phyloP scores from a whole-genome alignment of 1,140 invertebrate species.

The Steinernema khuongi region DNA sequence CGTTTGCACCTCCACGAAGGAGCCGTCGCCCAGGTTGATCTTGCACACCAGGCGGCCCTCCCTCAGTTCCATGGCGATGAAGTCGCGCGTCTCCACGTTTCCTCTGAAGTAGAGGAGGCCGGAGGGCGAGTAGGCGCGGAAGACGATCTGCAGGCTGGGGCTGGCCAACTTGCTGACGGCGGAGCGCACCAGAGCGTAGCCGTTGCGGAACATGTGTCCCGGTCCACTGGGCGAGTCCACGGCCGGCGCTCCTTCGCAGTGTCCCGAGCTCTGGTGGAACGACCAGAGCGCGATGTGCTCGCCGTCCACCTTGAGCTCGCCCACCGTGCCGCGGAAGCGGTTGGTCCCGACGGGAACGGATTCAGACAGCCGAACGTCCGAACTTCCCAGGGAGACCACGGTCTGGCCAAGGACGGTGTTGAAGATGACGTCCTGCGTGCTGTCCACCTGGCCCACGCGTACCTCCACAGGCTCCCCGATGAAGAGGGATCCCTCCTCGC shows the following conservation, averaged over 20 bases:
- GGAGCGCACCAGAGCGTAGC: conserved; percentile 52
- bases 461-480: conserved; percentile 30
- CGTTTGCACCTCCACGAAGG: conserved; percentile 42
- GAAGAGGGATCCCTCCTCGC: conserved; percentile 39
- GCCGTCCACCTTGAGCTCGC: conserved; percentile 50
- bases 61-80: conserved; percentile 46
- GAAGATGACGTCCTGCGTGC: conserved; percentile 46
- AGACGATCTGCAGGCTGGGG: conserved; percentile 47
- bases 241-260: conserved; percentile 51
- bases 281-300: conserved; percentile 48
- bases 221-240: conserved; percentile 27
- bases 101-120: conserved; percentile 58
- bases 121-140: conserved; percentile 52
- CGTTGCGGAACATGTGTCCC: conserved; percentile 57
- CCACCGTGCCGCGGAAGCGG: conserved; percentile 49
- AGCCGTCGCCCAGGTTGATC: conserved; percentile 45
- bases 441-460: conserved; percentile 46
- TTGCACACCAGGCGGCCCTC: conserved; percentile 48
- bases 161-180: conserved; percentile 47
- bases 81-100: conserved; percentile 46
- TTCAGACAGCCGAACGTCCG: conserved; percentile 29
- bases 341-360: conserved; percentile 47
- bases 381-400: conserved; percentile 38
- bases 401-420: conserved; percentile 56
- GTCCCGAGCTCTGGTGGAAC: conserved; percentile 40